Percentiles rank a stretch among this genome's conserved stretches.
Conservation (phyloP, 2,888 invertebrate genomes). For the Nomada fucata region DNA sequence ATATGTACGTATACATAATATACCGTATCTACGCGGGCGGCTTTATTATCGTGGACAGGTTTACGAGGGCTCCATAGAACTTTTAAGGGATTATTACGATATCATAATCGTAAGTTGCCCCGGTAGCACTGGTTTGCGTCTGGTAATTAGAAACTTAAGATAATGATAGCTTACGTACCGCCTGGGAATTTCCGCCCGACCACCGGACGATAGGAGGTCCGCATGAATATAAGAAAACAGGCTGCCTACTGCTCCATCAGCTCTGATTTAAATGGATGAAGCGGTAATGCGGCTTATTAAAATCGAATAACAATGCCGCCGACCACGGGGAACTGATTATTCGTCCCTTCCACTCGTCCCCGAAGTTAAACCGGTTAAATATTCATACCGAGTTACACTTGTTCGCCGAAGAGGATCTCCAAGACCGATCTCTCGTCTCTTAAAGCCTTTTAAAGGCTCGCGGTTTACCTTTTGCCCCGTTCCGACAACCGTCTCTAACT, state of each 20-base stretch:
- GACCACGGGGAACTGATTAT: neutral
- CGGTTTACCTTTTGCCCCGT: neutral
- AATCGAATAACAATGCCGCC: slow-evolving; percentile 42
- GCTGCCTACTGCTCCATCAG: neutral
- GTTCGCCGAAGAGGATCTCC: slow-evolving; percentile 11
- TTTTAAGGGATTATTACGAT: slow-evolving; percentile 50
- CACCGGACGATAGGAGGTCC: neutral
- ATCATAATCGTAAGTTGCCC: slow-evolving; percentile 33
- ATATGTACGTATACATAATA: neutral
- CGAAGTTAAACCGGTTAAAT: slow-evolving; percentile 30
- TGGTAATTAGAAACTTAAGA: slow-evolving; percentile 59
- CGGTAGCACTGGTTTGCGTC: slow-evolving; percentile 12
- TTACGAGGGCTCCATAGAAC: slow-evolving; percentile 14
- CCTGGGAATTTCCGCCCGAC: slow-evolving; percentile 23
- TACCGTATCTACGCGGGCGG: neutral
- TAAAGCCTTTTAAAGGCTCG: slow-evolving; percentile 20
- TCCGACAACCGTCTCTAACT: neutral
- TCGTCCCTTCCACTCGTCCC: slow-evolving; percentile 2
- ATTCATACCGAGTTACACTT: slow-evolving; percentile 54
- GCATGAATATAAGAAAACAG: slow-evolving; percentile 41
- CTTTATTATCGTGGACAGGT: slow-evolving; percentile 31
- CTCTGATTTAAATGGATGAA: slow-evolving; percentile 10
- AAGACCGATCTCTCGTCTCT: slow-evolving; percentile 3
- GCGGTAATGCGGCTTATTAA: slow-evolving; percentile 43
- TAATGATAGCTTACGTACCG: slow-evolving; percentile 48